These are phyloP conservation scores for Pantherophis alleghaniensis DNA, from an alignment of 2,797 vertebrate genomes.

Conservation along the genomic window DNA sequence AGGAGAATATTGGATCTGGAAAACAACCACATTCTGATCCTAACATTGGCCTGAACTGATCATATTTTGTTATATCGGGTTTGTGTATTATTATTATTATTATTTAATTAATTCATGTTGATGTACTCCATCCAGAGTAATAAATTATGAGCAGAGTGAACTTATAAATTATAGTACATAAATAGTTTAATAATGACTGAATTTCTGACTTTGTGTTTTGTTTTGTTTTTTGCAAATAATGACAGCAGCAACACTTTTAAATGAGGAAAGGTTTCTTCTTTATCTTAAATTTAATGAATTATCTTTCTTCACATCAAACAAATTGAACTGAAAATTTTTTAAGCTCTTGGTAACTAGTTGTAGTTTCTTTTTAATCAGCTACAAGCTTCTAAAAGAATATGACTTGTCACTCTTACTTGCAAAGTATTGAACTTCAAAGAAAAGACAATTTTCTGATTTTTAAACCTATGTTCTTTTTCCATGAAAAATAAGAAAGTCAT, in stretches of 20 bases:
- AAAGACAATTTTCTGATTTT: conserved; percentile 7
- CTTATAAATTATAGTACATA: neutral
- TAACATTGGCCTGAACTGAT: neutral
- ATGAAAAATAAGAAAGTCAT: conserved; percentile 35
- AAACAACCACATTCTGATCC: neutral
- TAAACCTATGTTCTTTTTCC: conserved; percentile 32
- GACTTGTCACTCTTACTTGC: rapidly evolving
- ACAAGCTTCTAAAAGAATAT: neutral
- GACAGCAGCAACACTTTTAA: neutral
- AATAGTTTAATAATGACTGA: neutral
- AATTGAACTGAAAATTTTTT: neutral
- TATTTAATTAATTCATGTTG: neutral
- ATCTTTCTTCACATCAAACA: neutral
- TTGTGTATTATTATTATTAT: neutral
- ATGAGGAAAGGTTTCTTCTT: neutral
- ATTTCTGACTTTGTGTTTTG: neutral
- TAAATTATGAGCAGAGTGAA: neutral
- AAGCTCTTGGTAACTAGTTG: neutral
- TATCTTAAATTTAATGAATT: neutral
- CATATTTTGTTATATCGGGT: neutral
- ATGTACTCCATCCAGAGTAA: neutral
- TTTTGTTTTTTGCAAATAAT: neutral
- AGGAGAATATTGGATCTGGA: neutral
- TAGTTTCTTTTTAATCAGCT: neutral
- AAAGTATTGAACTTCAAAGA: neutral